Base-by-base conservation (phyloP, 2,888 invertebrate genomes). In the Vandiemenella viatica region DNA sequence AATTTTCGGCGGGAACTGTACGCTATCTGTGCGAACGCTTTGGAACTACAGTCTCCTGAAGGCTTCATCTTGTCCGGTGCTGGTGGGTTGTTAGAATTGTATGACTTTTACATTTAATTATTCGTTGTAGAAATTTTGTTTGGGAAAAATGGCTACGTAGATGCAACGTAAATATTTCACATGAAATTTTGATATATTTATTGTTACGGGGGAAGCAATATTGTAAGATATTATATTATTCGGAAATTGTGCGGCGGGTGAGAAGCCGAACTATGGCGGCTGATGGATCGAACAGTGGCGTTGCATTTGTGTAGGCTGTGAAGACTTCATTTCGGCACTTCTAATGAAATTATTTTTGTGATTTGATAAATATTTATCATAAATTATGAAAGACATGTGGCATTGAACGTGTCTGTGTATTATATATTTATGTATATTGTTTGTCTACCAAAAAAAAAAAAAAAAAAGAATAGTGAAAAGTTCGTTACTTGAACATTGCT, bases 111-210 rank as follows among this genome's bases (percentile, higher is more conserved):
- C 45, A 50, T 48, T 67, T 66, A 61, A 63, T 66, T 62, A 61
- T 60, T 64, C 60, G 55, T 61, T 56, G 56, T 46, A 52, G 53
- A 58, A 67, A 61, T 65, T 67, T 65, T 61, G 56, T 61, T 50
- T 48, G 45, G 50, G 43, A 37, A 45, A 55, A 50, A 55, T 53
- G 58, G 60, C 61, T 58, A 57, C 56, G 56, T 55, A 55, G n/a
- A 53, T 58, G 59, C 62, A 62, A 64, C 64, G 64, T 60, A 63
- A 63, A 64, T 65, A 66, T 66, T 65, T 59, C 54, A 56, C 57
- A 54, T 56, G 56, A 63, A 62, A 64, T 67, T 64, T 62, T 61
- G 49, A 55, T 56, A 57, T 47, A 45, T 53, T 52, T 55, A 58
- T 56, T 55, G 55, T 55, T 48, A 50, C 45, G 42, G 43, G 59